These are phyloP conservation scores for Capitella teleta DNA, from an alignment of 1,140 invertebrate species.

Conservation along the genomic window DNA sequence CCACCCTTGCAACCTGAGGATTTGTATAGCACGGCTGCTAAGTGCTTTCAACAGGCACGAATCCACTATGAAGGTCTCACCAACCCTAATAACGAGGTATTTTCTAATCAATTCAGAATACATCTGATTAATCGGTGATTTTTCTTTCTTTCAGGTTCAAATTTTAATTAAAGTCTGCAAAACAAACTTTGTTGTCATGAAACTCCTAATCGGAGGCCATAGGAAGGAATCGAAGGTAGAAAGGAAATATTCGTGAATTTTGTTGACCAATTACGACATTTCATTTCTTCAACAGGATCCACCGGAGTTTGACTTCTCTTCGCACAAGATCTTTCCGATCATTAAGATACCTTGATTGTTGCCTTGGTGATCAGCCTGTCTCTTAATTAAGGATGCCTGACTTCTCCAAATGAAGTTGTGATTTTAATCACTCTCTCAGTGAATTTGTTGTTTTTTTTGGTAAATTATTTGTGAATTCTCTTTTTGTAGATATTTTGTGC, in stretches of 20 bases:
- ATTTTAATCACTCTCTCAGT: too few relatives aligned
- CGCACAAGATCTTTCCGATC: conserved; percentile 78
- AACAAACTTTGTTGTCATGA: conserved; percentile 89
- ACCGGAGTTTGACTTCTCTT: conserved; percentile 81
- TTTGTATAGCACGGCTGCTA: conserved; percentile 69
- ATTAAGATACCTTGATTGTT: conserved; percentile 59
- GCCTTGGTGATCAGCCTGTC: background rate
- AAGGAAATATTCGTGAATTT: background rate
- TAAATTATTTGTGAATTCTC: too few relatives aligned
- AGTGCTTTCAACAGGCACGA: conserved; percentile 77
- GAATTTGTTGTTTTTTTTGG: too few relatives aligned
- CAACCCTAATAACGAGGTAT: conserved; percentile 9
- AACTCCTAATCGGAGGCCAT: conserved; percentile 78
- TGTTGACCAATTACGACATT: conserved; percentile 2
- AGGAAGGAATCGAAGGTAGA: conserved; percentile 60
- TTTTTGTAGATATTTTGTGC: too few relatives aligned
- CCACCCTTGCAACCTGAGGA: conserved; percentile 35
- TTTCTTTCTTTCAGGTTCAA: conserved; percentile 52
- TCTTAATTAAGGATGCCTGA: background rate
- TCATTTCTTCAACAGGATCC: conserved; percentile 48
- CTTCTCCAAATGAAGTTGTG: too few relatives aligned
- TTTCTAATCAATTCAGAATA: background rate
- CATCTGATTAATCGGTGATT: background rate
- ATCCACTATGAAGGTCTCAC: conserved; percentile 4
- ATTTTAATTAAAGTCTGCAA: conserved; percentile 78